phyloP scores from a whole-genome alignment of 1,140 invertebrate genomes.

The Wasmannia auropunctata region DNA sequence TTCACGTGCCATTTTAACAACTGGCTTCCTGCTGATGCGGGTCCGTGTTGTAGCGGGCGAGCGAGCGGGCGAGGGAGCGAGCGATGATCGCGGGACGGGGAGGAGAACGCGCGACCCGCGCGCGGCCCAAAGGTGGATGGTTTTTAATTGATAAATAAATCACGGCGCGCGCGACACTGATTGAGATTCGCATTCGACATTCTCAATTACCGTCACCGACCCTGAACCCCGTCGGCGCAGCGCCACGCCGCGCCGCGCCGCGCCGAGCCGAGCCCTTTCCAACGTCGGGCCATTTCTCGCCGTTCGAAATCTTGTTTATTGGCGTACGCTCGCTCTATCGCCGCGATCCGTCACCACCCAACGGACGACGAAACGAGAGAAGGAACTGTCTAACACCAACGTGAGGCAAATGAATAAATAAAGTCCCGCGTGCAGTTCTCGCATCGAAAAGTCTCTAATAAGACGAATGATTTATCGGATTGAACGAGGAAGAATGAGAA shows the following conservation, averaged over 20 bases:
- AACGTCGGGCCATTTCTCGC: constrained; percentile 49
- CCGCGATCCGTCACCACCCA: constrained; percentile 50
- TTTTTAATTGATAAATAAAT: constrained; percentile 75
- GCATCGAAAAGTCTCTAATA: constrained; percentile 40
- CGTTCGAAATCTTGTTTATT: constrained; percentile 61
- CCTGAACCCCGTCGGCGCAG: constrained; percentile 7
- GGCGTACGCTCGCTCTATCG: constrained; percentile 46
- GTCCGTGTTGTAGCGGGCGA: constrained; percentile 30
- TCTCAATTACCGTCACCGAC: constrained; percentile 50
- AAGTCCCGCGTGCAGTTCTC: not conserved
- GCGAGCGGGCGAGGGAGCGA: constrained; percentile 12
- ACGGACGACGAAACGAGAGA: constrained; percentile 8
- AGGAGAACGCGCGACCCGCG: constrained; percentile 29
- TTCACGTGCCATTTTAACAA: constrained; percentile 75
- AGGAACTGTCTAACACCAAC: constrained; percentile 34
- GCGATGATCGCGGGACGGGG: constrained; percentile 43
- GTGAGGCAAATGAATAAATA: constrained; percentile 29
- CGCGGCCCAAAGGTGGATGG: constrained; percentile 26
- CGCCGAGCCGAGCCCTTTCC: constrained; percentile 15
- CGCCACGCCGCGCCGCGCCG: constrained; percentile 7
- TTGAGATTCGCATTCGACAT: constrained; percentile 62
- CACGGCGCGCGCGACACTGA: constrained; percentile 37
- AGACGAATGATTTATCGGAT: constrained; percentile 53
- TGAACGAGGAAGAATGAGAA: constrained; percentile 45
- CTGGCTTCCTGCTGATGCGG: constrained; percentile 72